Percentiles rank a stretch among this genome's conserved stretches.
These are phyloP conservation scores for Alosa alosa DNA, from an alignment of 2,113 vertebrate species.

Conservation along the genomic window DNA sequence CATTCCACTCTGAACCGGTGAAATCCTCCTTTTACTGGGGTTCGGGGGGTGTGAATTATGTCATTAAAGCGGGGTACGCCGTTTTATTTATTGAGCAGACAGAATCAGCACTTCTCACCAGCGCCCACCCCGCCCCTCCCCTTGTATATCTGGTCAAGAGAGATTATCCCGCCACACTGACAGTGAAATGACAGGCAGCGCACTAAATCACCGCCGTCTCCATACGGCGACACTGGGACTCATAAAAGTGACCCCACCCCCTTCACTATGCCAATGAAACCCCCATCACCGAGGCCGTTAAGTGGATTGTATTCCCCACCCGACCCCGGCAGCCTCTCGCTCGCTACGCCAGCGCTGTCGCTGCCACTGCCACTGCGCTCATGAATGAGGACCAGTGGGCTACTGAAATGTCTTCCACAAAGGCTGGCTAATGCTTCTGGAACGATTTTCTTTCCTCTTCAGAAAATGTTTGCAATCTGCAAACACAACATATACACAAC, in stretches of 20 bases:
- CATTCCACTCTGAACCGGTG: not conserved
- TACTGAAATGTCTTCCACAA: not conserved
- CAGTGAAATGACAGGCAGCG: constrained; percentile 57
- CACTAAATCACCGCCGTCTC: constrained; percentile 50
- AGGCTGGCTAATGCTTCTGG: not conserved
- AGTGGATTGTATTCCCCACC: constrained; percentile 53
- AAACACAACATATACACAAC: not conserved
- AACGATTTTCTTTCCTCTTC: not conserved
- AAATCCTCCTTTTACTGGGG: not conserved
- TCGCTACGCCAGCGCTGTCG: not conserved
- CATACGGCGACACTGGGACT: not conserved
- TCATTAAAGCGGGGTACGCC: not conserved
- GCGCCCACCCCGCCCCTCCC: constrained; percentile 7
- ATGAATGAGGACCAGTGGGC: not conserved
- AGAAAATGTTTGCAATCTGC: not conserved
- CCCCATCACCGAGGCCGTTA: constrained; percentile 49
- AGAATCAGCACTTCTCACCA: not conserved
- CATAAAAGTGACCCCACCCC: constrained; percentile 34
- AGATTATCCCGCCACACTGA: constrained; percentile 57
- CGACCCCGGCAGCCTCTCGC: not conserved
- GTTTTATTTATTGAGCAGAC: not conserved
- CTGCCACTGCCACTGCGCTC: not conserved
- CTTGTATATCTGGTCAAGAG: constrained; percentile 37
- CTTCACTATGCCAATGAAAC: constrained; percentile 38
- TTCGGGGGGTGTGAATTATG: not conserved